These are phyloP conservation scores for Phania funesta DNA, from an alignment of 2,888 invertebrate species.

Conservation along the genomic window DNA sequence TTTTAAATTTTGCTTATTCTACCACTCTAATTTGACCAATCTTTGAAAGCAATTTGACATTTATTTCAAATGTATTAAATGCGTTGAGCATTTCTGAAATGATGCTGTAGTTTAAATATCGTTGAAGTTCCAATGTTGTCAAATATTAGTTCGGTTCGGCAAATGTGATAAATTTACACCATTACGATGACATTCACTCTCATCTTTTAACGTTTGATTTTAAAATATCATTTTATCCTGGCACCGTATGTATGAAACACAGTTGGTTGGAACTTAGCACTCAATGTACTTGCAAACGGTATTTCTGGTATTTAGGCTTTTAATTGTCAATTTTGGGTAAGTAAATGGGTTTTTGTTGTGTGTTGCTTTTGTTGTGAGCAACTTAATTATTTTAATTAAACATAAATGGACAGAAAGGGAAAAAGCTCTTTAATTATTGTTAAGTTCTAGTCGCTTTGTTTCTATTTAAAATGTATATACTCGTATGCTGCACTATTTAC, in stretches of 20 bases:
- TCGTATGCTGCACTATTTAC: not conserved
- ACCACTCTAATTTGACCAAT: not conserved
- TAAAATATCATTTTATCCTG: not conserved
- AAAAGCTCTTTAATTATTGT: slow-evolving; percentile 38
- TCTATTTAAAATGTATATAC: slow-evolving; percentile 11
- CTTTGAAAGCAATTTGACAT: not conserved
- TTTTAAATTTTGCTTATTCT: not conserved
- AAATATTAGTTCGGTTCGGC: slow-evolving; percentile 52
- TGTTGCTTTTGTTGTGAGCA: slow-evolving; percentile 24
- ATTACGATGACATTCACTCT: slow-evolving; percentile 59
- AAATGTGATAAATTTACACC: slow-evolving; percentile 62
- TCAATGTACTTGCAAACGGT: not conserved
- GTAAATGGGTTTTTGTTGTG: not conserved
- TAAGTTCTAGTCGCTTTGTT: slow-evolving; percentile 8
- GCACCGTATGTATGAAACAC: not conserved
- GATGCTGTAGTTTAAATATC: not conserved
- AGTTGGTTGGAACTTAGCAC: not conserved
- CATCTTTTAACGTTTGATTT: slow-evolving; percentile 34
- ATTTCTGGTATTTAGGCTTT: slow-evolving; percentile 32
- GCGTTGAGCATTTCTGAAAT: not conserved
- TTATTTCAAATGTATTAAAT: not conserved
- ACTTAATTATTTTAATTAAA: slow-evolving; percentile 64
- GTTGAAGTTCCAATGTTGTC: slow-evolving; percentile 40
- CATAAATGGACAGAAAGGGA: not conserved
- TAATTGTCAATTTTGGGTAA: slow-evolving; percentile 27